phyloP scores from a whole-genome alignment of 2,888 invertebrate genomes.

The Fragum sueziense region DNA sequence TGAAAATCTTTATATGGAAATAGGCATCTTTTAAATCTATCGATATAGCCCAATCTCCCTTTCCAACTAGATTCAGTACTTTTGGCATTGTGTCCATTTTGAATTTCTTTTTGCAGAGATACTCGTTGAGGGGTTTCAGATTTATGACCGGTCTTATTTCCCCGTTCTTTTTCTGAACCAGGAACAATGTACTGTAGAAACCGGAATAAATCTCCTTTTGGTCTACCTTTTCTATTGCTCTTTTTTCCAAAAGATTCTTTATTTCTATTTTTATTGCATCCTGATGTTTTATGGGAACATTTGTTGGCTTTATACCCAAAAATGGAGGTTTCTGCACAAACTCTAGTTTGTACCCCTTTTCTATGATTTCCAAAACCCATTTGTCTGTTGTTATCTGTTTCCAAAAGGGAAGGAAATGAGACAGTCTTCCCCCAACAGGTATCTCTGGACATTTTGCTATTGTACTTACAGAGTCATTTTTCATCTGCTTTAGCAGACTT shows the following conservation, averaged over 20 bases:
- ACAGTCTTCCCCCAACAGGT: conserved; percentile 39
- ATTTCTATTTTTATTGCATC: conserved; percentile 28
- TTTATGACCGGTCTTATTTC: too few relatives aligned
- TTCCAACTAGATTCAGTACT: conserved; percentile 35
- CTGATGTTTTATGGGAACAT: conserved; percentile 13
- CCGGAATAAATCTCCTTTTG: conserved; percentile 28
- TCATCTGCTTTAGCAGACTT: not conserved
- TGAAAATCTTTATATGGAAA: conserved; percentile 41
- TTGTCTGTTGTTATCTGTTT: too few relatives aligned
- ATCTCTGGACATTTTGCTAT: conserved; percentile 39
- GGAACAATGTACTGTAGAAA: conserved; percentile 57
- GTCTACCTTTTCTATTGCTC: conserved; percentile 42
- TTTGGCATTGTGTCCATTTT: conserved; percentile 50
- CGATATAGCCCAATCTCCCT: too few relatives aligned
- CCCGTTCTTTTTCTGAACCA: too few relatives aligned
- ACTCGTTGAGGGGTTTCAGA: conserved; percentile 52
- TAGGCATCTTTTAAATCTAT: conserved; percentile 51
- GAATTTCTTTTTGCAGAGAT: conserved; percentile 49
- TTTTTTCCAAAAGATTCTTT: conserved; percentile 37
- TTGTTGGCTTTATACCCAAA: conserved; percentile 29
- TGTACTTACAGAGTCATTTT: conserved; percentile 39
- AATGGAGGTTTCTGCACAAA: conserved; percentile 24
- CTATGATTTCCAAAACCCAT: too few relatives aligned
- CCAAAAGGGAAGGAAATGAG: conserved; percentile 26
- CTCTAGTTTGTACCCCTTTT: too few relatives aligned